Conservation (phyloP, 2,113 vertebrate genomes). For the Grus americana region DNA sequence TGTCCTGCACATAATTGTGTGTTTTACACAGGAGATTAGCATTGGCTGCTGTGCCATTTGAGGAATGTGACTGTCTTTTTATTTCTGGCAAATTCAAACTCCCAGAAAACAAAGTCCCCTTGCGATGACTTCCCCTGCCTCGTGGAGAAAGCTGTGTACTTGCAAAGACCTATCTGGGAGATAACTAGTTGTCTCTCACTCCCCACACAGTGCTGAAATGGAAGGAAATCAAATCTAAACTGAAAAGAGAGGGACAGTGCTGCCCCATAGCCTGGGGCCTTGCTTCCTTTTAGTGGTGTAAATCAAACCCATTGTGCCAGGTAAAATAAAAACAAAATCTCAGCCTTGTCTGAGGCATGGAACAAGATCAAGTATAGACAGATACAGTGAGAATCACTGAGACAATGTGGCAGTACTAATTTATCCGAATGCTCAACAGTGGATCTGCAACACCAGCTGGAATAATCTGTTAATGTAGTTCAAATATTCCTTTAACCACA, state of each 20-base stretch:
- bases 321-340: not conserved
- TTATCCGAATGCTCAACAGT: not conserved
- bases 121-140: not conserved
- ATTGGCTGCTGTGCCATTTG: not conserved
- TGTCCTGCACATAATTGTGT: not conserved
- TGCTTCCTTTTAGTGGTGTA: accelerated
- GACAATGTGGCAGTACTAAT: not conserved
- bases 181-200: not conserved
- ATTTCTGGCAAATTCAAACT: not conserved
- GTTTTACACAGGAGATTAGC: not conserved
- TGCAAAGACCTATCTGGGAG: not conserved
- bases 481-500: not conserved
- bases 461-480: not conserved
- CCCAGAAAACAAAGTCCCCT: not conserved
- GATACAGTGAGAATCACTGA: not conserved
- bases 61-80: not conserved
- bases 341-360: not conserved
- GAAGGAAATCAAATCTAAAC: not conserved
- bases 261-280: not conserved
- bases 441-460: not conserved
- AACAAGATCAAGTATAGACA: not conserved
- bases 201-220: not conserved
- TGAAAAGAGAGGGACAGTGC: not conserved
- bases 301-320: not conserved
- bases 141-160: not conserved